Conservation (phyloP, 2,888 invertebrate genomes). For the Galerucella nymphaeae region DNA sequence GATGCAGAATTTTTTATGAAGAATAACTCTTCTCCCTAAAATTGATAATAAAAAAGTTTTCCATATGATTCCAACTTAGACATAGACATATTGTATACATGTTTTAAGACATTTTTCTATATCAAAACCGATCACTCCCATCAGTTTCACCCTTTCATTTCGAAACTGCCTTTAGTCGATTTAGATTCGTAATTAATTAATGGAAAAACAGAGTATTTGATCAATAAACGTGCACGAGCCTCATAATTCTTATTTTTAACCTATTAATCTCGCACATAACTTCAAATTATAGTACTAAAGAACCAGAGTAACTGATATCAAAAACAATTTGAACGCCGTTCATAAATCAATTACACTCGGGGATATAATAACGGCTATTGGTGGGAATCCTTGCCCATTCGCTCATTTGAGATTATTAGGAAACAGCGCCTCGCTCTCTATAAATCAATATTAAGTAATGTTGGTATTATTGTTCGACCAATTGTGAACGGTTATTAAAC, state of each 20-base stretch:
- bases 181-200: slow-evolving; percentile 31
- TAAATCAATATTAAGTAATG: slow-evolving; percentile 30
- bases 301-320: slow-evolving; percentile 31
- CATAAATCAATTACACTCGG: slow-evolving; percentile 36
- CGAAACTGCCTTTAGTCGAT: background rate
- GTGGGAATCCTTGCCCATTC: slow-evolving; percentile 22
- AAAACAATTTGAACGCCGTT: slow-evolving; percentile 30
- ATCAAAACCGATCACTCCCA: no score
- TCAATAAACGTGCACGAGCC: slow-evolving; percentile 20
- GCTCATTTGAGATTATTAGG: slow-evolving; percentile 18
- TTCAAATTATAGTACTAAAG: slow-evolving; percentile 38
- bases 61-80: no score
- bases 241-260: slow-evolving; percentile 37
- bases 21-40: no score
- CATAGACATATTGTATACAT: no score
- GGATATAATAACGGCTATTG: slow-evolving; percentile 16
- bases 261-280: slow-evolving; percentile 39
- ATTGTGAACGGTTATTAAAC: slow-evolving; percentile 17
- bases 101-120: no score
- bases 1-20: no score
- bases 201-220: slow-evolving; percentile 24
- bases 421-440: slow-evolving; percentile 7
- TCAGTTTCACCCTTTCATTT: background rate
- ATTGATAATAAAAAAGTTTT: no score
- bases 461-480: slow-evolving; percentile 19